phyloP scores from a whole-genome alignment of 2,113 vertebrate species.

The Chionis minor region DNA sequence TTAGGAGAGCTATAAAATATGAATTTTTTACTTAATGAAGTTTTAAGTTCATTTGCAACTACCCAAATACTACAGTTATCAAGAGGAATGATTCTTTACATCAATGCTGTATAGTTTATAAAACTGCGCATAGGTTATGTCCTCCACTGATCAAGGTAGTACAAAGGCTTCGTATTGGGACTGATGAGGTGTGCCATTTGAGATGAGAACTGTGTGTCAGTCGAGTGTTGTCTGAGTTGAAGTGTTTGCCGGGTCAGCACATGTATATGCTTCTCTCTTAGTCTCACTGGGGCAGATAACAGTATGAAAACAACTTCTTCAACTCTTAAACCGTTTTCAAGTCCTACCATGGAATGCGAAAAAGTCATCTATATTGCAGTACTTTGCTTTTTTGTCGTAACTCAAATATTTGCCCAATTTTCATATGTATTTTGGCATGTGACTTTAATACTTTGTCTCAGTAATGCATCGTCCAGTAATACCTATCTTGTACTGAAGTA shows the following conservation, averaged over 20 bases:
- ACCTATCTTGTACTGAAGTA: not conserved
- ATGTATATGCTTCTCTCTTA: not conserved
- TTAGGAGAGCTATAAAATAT: not conserved
- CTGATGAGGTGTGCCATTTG: not conserved
- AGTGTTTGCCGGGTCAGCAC: not conserved
- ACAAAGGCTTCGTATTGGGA: not conserved
- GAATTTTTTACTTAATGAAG: fast-evolving
- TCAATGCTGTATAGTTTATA: not conserved
- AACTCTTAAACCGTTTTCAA: not conserved
- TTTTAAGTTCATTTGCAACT: not conserved
- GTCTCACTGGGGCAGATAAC: not conserved
- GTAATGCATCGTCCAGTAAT: not conserved
- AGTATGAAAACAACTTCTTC: not conserved
- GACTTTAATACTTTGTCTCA: not conserved
- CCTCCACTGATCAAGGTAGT: not conserved
- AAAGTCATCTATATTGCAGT: not conserved
- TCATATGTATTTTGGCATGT: not conserved
- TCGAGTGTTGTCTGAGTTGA: not conserved
- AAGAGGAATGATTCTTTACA: not conserved
- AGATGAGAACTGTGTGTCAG: not conserved
- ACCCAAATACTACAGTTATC: not conserved
- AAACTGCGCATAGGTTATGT: not conserved
- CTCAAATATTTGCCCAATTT: not conserved
- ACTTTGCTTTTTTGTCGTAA: not conserved
- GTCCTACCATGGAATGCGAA: not conserved